Base-by-base conservation (phyloP, 2,113 vertebrate species). In the Sebastes schlegelii region DNA sequence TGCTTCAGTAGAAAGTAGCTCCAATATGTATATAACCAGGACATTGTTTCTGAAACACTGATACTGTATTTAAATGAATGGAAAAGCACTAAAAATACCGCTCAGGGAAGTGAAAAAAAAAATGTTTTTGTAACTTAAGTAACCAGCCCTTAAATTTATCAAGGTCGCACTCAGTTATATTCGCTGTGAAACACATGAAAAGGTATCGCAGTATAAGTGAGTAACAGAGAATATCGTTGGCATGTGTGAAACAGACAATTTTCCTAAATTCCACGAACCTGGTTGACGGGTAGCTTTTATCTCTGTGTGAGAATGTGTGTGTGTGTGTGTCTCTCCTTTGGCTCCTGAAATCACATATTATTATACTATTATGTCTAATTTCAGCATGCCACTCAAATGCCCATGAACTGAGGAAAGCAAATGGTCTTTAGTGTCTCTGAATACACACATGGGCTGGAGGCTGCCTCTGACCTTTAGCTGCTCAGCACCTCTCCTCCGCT, bases 391-490 rank as follows among this genome's bases (percentile, higher is more conserved):
- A 83, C 86, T 91, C 81, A 86, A 76, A 90, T 83, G 79, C 60
- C 79, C 45, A 16, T 79, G 66, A 73, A 71, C 71, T 80, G 84
- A 82, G 75, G 34, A 77, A 78, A 80, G 77, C 67, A 83, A 92
- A 89, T 76, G 80, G 48, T 88, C 79, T 84, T 83, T 78, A 84
- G 86, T 79, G 65, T 82, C 43, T 82, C 8, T 65, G 74, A 82
- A 83, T 75, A 79, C 82, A 91, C 86, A 45, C 79, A 73, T 6
- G 46, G 64, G 66, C 81, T 87, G 74, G 64, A 80, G 82, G 86
- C 79, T 75, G 49, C 69, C 62, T 57, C 78, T 92, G 92, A 93
- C 91, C 93, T 92, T 94, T 92, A 0, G 21, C 79, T 66, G 76
- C 90, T 83, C 82, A 74, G 86, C 83, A 69, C 79, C 85, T 84